Conservation (phyloP, 2,888 invertebrate genomes). For the Melolontha melolontha region DNA sequence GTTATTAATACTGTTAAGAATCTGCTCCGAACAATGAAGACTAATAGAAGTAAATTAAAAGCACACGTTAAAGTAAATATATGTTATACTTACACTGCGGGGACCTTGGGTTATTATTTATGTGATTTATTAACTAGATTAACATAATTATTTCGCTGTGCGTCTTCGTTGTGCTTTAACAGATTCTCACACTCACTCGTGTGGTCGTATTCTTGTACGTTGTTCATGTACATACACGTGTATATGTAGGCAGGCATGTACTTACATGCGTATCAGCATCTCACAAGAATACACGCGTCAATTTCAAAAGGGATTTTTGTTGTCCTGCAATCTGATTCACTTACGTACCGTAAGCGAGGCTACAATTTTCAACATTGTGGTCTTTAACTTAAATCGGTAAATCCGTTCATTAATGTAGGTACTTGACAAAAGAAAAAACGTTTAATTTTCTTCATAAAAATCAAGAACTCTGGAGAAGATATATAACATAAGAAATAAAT, state of each 20-base stretch:
- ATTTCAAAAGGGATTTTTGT: constrained; percentile 33
- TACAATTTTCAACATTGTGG: constrained; percentile 15
- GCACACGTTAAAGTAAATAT: constrained; percentile 47
- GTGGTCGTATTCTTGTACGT: constrained; percentile 18
- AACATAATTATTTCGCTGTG: constrained; percentile 40
- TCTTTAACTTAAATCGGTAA: constrained; percentile 6
- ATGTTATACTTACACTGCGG: constrained; percentile 42
- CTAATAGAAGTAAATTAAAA: constrained; percentile 47
- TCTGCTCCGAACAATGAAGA: constrained; percentile 47
- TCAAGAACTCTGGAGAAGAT: too few relatives aligned
- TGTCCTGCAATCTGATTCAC: constrained; percentile 23
- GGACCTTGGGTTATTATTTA: constrained; percentile 47
- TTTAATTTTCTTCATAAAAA: neutral
- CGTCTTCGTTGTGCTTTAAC: constrained; percentile 22
- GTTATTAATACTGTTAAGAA: constrained; percentile 48
- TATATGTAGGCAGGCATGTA: constrained; percentile 1
- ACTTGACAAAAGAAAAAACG: neutral
- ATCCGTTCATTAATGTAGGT: constrained; percentile 23
- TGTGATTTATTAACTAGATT: constrained; percentile 47
- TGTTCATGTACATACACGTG: neutral
- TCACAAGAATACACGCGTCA: constrained; percentile 31
- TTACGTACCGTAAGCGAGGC: constrained; percentile 11
- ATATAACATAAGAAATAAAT: too few relatives aligned
- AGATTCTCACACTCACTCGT: constrained; percentile 27
- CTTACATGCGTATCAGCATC: constrained; percentile 23